These are phyloP conservation scores for Discoglossus pictus DNA, from an alignment of 2,797 vertebrate genomes.

Conservation along the genomic window DNA sequence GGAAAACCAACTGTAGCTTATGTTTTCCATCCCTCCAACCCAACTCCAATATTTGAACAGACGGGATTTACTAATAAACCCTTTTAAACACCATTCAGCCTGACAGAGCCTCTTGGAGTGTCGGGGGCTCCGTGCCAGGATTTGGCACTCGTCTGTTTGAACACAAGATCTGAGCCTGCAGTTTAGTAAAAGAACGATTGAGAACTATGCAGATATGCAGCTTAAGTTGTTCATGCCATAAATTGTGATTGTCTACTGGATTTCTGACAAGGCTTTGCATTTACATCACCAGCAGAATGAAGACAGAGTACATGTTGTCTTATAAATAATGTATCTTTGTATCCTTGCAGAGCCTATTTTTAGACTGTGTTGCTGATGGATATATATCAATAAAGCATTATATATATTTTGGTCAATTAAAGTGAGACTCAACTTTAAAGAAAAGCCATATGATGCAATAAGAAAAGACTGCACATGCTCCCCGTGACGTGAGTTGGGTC, in stretches of 20 bases:
- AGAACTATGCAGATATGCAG: background rate
- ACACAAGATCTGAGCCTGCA: background rate
- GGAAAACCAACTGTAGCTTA: background rate
- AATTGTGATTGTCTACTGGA: slow-evolving; percentile 10
- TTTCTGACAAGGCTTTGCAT: background rate
- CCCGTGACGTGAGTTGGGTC: too few relatives aligned
- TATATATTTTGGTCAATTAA: background rate
- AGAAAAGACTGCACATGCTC: too few relatives aligned
- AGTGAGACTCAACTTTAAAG: background rate
- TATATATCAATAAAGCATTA: slow-evolving; percentile 12
- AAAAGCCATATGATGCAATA: background rate
- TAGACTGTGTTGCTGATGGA: slow-evolving; percentile 1
- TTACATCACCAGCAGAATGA: slow-evolving; percentile 15
- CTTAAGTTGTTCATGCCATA: slow-evolving; percentile 12
- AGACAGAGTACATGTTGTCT: slow-evolving; percentile 19
- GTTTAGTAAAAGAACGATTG: background rate
- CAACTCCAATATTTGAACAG: slow-evolving; percentile 21
- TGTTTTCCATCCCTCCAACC: background rate
- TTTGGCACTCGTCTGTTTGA: slow-evolving; percentile 15
- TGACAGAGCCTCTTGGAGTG: background rate
- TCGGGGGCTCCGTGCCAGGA: background rate
- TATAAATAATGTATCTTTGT: slow-evolving; percentile 34
- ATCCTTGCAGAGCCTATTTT: slow-evolving; percentile 1
- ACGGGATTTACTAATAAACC: background rate
- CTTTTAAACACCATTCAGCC: slow-evolving; percentile 28